Evolutionary conservation across 2,113 vertebrate species (phyloP).

Genomic region (Leuciscus idus): DNA sequence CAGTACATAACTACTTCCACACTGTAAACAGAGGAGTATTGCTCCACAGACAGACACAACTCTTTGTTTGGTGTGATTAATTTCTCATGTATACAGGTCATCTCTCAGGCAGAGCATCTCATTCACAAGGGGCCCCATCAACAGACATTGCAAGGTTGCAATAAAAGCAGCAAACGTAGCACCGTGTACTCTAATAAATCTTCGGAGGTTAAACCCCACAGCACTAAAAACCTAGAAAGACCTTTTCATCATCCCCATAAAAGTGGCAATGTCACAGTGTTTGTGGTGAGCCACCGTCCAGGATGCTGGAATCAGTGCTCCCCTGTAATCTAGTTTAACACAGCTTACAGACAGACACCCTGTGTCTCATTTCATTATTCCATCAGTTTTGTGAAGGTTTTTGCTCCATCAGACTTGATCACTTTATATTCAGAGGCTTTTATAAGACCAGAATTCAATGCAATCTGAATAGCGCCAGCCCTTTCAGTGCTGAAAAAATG

Average conservation of each 20-base stretch:
- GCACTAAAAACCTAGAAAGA: conserved; percentile 49
- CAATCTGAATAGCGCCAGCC: neutral
- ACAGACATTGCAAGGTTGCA: conserved; percentile 54
- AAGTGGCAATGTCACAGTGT: conserved; percentile 45
- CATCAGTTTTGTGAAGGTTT: neutral
- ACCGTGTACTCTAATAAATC: conserved; percentile 53
- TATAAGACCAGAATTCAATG: neutral
- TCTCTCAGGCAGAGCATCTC: conserved; percentile 44
- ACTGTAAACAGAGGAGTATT: conserved; percentile 14
- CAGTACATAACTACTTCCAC: neutral
- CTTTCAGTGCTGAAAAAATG: neutral
- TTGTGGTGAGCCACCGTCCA: conserved; percentile 40
- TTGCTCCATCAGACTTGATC: neutral
- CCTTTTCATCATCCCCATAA: conserved; percentile 49
- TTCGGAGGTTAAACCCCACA: conserved; percentile 48
- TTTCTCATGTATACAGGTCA: conserved; percentile 54
- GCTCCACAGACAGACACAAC: conserved; percentile 24
- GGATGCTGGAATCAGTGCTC: conserved; percentile 33
- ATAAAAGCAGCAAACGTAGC: conserved; percentile 55
- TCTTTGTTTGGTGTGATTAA: conserved; percentile 47
- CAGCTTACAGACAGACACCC: conserved; percentile 15
- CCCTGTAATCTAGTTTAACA: conserved; percentile 38
- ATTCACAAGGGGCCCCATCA: conserved; percentile 54
- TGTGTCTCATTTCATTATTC: conserved; percentile 21
- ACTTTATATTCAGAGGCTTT: neutral